A percentile compares a stretch with the other conserved stretches of the same genome.
phyloP scores from a whole-genome alignment of 2,888 invertebrate genomes.

The Oligia fasciuncula region DNA sequence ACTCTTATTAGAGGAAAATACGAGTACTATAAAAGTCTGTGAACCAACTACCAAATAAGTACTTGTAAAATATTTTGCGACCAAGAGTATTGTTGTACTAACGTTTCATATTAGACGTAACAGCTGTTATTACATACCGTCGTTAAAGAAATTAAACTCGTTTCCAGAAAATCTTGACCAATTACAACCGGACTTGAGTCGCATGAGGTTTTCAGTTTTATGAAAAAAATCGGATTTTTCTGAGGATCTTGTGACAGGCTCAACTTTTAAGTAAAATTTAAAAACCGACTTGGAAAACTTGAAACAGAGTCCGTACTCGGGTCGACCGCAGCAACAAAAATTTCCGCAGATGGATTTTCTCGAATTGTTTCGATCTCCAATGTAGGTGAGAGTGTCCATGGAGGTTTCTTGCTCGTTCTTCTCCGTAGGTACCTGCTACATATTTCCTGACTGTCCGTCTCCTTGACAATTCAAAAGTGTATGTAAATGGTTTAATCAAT shows the following conservation, averaged over 20 bases:
- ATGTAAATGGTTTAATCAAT: too few relatives aligned
- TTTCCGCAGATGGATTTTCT: not conserved
- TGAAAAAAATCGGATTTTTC: not conserved
- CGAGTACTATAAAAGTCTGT: not conserved
- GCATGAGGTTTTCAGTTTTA: not conserved
- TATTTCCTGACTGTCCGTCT: too few relatives aligned
- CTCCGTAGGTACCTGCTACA: too few relatives aligned
- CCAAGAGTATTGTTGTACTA: not conserved
- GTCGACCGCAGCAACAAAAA: not conserved
- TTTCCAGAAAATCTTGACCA: not conserved
- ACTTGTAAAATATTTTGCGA: constrained; percentile 13
- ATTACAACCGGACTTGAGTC: not conserved
- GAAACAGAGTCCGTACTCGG: not conserved
- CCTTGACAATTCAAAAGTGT: too few relatives aligned
- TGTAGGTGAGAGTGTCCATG: too few relatives aligned
- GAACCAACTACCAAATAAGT: not conserved
- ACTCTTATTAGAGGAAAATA: not conserved
- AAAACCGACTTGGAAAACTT: not conserved
- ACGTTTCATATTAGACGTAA: not conserved
- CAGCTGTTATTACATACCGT: constrained; percentile 16
- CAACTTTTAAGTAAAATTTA: not conserved
- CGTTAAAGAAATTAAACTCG: constrained; percentile 19
- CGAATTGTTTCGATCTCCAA: not conserved
- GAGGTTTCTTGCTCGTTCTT: too few relatives aligned
- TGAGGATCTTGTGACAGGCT: not conserved